These are phyloP conservation scores for Philantomba maxwellii DNA, from an alignment of 2,113 vertebrate genomes.

Conservation along the genomic window DNA sequence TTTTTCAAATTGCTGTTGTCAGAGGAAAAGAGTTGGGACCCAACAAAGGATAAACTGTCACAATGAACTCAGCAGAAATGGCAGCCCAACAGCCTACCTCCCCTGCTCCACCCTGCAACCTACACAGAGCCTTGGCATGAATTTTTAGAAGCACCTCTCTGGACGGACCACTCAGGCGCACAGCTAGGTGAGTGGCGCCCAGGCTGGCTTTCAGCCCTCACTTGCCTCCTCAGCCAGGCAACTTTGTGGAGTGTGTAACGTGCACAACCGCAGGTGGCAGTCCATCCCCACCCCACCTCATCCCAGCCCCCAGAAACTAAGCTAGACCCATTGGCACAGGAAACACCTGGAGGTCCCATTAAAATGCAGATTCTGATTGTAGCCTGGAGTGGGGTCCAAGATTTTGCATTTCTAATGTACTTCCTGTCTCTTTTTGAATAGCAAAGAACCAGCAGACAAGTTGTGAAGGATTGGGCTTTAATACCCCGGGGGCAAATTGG, in stretches of 20 bases:
- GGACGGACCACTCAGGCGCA: too few relatives aligned
- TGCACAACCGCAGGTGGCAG: rapidly evolving
- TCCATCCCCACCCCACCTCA: background rate
- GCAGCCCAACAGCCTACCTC: rapidly evolving
- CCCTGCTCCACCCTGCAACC: background rate
- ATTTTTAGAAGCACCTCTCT: background rate
- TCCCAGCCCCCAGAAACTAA: background rate
- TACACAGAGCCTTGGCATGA: rapidly evolving
- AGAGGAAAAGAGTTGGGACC: background rate
- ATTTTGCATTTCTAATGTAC: background rate
- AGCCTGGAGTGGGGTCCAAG: too few relatives aligned
- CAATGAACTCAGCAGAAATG: background rate
- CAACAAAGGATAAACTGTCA: background rate
- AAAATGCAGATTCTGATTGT: background rate
- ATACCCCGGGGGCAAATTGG: background rate
- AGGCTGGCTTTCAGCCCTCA: background rate
- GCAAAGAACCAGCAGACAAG: background rate
- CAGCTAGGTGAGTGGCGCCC: background rate
- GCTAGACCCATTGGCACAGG: background rate
- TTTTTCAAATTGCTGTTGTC: background rate
- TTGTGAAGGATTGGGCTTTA: background rate
- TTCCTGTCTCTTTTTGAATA: background rate
- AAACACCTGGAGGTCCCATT: background rate
- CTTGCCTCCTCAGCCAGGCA: background rate
- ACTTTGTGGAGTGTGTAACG: background rate